Conservation (phyloP, 2,888 invertebrate species). For the Cephus runcator region DNA sequence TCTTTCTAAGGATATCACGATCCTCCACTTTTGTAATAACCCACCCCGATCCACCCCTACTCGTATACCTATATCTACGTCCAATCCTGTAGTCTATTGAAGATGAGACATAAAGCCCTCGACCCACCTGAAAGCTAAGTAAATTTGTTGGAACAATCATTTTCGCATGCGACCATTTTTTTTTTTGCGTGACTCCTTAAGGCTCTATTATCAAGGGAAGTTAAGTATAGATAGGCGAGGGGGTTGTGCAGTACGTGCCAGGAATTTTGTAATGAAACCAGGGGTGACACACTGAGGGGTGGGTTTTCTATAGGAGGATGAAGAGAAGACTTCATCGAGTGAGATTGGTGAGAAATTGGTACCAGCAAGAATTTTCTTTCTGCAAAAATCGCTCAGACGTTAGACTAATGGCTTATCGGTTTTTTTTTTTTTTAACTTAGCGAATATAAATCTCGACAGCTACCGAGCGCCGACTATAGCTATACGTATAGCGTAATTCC, state of each 20-base stretch:
- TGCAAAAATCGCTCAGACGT: not conserved
- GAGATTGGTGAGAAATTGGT: not conserved
- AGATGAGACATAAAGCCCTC: not conserved
- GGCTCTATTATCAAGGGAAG: not conserved
- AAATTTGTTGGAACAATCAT: not conserved
- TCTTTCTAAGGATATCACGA: not conserved
- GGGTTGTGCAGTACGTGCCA: not conserved
- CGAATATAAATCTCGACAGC: not conserved
- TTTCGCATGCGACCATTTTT: not conserved
- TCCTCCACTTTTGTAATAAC: not conserved
- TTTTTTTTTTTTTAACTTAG: not conserved
- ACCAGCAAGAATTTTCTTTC: not conserved
- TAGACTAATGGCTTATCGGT: not conserved
- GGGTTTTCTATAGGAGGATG: not conserved
- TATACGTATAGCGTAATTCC: not conserved
- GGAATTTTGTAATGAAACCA: not conserved
- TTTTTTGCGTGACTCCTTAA: not conserved
- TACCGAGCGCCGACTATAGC: not conserved
- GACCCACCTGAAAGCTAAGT: not conserved
- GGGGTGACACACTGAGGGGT: not conserved
- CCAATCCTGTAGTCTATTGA: not conserved
- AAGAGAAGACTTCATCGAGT: not conserved
- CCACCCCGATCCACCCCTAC: not conserved
- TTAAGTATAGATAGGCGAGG: not conserved
- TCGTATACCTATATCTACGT: not conserved